phyloP scores from a whole-genome alignment of 2,888 invertebrate species.

The Drosophila sordidula region DNA sequence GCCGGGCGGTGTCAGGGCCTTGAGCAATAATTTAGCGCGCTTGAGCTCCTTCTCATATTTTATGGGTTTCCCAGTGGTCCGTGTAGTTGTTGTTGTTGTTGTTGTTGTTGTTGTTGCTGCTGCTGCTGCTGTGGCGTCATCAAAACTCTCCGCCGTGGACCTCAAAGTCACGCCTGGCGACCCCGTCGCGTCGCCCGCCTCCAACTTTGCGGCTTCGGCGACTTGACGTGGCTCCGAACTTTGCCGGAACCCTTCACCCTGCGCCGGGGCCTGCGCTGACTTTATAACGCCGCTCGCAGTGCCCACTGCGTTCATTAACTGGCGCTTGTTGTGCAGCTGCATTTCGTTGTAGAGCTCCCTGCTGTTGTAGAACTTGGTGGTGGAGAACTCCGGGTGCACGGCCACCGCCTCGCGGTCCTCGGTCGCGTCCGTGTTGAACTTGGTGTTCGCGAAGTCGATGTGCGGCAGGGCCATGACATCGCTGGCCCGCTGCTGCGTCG shows the following conservation, averaged over 20 bases:
- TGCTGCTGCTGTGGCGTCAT: conserved; percentile 27
- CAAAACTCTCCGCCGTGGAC: conserved; percentile 61
- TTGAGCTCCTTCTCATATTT: conserved; percentile 81
- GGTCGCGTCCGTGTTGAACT: conserved; percentile 81
- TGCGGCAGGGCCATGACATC: conserved; percentile 78
- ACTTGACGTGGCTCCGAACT: conserved; percentile 54
- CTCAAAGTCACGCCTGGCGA: conserved; percentile 75
- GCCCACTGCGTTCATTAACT: conserved; percentile 67
- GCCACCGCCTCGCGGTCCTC: conserved; percentile 36
- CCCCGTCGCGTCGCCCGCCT: too few species aligned
- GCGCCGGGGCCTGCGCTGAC: conserved; percentile 44
- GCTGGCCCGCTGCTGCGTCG: conserved; percentile 81
- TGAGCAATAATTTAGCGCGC: conserved; percentile 83
- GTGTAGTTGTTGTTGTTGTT: conserved; percentile 28
- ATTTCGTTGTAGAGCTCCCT: conserved; percentile 85
- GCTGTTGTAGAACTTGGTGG: conserved; percentile 85
- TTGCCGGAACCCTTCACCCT: conserved; percentile 45
- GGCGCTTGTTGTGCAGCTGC: conserved; percentile 80
- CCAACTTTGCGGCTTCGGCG: conserved; percentile 51
- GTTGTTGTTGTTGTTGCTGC: conserved; percentile 18
- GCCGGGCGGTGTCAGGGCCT: conserved; percentile 65
- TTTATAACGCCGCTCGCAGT: conserved; percentile 63
- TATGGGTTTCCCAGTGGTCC: conserved; percentile 59
- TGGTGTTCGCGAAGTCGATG: conserved; percentile 84
- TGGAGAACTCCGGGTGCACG: conserved; percentile 84